These are phyloP conservation scores for Phyllostomus hastatus DNA, from an alignment of 2,113 vertebrate species.

Conservation along the genomic window DNA sequence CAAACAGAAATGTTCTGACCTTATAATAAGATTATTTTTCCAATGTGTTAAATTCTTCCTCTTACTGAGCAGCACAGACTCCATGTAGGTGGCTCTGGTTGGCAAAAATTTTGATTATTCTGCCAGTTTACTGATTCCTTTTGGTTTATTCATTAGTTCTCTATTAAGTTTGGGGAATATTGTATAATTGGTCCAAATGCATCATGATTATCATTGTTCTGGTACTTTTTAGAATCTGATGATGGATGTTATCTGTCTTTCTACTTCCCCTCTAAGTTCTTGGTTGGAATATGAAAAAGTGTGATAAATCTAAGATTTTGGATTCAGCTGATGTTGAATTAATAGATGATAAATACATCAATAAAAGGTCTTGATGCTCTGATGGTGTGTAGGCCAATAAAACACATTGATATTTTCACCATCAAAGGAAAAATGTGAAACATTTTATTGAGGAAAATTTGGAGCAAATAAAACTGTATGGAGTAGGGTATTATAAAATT, in stretches of 20 bases:
- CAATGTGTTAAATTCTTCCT: background rate
- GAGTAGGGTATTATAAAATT: background rate
- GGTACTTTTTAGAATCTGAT: background rate
- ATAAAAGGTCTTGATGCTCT: background rate
- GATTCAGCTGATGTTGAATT: background rate
- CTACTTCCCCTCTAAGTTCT: background rate
- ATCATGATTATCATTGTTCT: slow-evolving; percentile 20
- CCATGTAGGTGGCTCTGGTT: background rate
- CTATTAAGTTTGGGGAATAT: background rate
- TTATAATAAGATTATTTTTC: background rate
- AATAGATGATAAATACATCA: background rate
- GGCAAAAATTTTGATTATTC: slow-evolving; percentile 26
- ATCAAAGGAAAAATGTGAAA: background rate
- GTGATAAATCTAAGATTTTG: background rate
- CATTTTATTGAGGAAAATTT: background rate
- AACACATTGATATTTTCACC: background rate
- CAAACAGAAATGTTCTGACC: background rate
- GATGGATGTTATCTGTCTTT: background rate
- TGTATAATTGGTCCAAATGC: background rate
- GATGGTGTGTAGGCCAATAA: background rate
- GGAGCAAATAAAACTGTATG: background rate
- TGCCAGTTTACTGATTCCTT: slow-evolving; percentile 37
- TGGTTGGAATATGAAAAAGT: background rate
- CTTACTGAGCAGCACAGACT: background rate
- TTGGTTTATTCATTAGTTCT: slow-evolving; percentile 38